Conservation (phyloP, 1,140 invertebrate species). For the Magallana angulata region DNA sequence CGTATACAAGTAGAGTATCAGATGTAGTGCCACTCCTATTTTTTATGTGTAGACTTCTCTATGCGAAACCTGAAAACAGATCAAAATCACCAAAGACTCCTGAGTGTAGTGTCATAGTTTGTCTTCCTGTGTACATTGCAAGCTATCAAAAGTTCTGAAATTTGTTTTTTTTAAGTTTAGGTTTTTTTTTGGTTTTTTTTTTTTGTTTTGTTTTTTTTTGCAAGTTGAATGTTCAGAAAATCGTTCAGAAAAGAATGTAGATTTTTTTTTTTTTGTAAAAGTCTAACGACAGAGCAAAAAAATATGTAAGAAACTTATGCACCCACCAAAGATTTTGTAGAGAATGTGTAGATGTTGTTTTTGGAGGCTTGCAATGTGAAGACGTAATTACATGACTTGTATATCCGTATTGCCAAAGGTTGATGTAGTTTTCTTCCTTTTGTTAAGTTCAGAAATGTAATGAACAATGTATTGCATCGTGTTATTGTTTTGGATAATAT, state of each 20-base stretch:
- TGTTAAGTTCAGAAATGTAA: background rate
- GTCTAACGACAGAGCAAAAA: background rate
- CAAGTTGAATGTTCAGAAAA: background rate
- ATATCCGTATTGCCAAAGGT: constrained; percentile 35
- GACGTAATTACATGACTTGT: background rate
- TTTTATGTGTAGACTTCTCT: constrained; percentile 15
- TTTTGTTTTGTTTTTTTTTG: background rate
- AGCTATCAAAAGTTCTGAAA: constrained; percentile 26
- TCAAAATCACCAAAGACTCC: constrained; percentile 29
- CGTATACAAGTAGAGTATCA: background rate
- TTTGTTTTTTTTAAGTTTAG: background rate
- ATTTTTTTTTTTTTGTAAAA: background rate
- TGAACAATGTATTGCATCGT: background rate
- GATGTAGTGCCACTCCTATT: background rate
- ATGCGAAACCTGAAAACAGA: constrained; percentile 18
- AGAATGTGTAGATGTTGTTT: constrained; percentile 24
- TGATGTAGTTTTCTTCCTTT: background rate
- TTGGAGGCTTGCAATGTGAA: constrained; percentile 14
- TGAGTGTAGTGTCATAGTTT: background rate
- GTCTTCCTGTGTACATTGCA: constrained; percentile 9
- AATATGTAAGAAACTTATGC: background rate
- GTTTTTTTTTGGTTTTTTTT: too few relatives aligned
- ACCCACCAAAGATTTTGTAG: constrained; percentile 29
- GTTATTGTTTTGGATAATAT: background rate
- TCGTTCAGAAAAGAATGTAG: constrained; percentile 6